Conservation (phyloP, 2,113 vertebrate genomes). For the Xiphophorus hellerii region DNA sequence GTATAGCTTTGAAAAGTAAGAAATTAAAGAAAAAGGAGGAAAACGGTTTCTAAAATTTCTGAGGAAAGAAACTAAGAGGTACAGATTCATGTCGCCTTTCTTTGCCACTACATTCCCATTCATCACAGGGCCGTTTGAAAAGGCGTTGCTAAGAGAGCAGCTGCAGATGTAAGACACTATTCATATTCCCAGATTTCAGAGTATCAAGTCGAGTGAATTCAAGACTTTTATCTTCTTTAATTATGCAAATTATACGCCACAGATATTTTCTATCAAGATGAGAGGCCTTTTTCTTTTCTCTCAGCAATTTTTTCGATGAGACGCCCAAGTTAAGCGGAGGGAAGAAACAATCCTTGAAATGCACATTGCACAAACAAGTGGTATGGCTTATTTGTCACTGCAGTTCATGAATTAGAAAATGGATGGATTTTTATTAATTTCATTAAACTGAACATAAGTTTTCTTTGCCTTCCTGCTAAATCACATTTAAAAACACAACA, state of each 20-base stretch:
- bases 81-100: slow-evolving; percentile 55
- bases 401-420: slow-evolving; percentile 1
- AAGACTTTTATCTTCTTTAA: slow-evolving; percentile 74
- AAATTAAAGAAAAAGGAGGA: slow-evolving; percentile 29
- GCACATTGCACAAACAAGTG: slow-evolving; percentile 21
- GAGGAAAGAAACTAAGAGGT: slow-evolving; percentile 36
- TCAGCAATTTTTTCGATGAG: slow-evolving; percentile 47
- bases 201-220: slow-evolving; percentile 66
- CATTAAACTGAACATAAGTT: not conserved
- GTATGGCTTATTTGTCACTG: slow-evolving; percentile 16
- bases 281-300: slow-evolving; percentile 47
- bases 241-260: slow-evolving; percentile 76
- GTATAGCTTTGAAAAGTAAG: slow-evolving; percentile 39
- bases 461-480: not conserved
- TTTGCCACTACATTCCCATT: slow-evolving; percentile 50
- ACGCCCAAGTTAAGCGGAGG: slow-evolving; percentile 26
- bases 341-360: slow-evolving; percentile 42
- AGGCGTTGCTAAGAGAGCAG: slow-evolving; percentile 54
- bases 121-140: slow-evolving; percentile 62
- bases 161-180: slow-evolving; percentile 61
- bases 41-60: slow-evolving; percentile 28
- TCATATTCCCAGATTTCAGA: slow-evolving; percentile 49
- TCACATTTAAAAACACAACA: not conserved
- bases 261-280: slow-evolving; percentile 69
- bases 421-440: not conserved